These are phyloP conservation scores for Natrix natrix DNA, from an alignment of 2,797 vertebrate genomes.

Conservation along the genomic window DNA sequence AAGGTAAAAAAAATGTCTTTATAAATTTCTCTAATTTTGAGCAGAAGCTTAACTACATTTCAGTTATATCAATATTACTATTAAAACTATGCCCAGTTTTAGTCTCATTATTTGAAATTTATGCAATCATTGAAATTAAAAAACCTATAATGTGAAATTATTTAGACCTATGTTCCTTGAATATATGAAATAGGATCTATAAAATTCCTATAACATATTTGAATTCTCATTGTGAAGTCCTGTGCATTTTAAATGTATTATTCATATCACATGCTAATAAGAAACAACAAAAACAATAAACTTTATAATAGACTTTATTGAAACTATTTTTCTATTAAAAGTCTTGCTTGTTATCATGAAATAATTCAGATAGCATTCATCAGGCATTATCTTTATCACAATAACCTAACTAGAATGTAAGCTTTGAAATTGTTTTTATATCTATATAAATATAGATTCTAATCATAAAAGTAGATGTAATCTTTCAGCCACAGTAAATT, in stretches of 20 bases:
- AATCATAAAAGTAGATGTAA: constrained; percentile 56
- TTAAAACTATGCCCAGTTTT: not conserved
- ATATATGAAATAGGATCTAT: not conserved
- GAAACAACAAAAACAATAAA: not conserved
- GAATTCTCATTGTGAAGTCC: not conserved
- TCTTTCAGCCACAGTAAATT: constrained; percentile 52
- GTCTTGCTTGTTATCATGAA: constrained; percentile 11
- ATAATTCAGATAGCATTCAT: constrained; percentile 21
- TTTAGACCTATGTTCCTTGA: not conserved
- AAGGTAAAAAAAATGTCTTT: not conserved
- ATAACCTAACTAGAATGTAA: constrained; percentile 46
- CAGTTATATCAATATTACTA: not conserved
- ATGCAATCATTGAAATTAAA: not conserved
- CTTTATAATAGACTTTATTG: not conserved
- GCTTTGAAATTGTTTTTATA: constrained; percentile 43
- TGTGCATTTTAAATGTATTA: not conserved
- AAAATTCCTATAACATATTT: constrained; percentile 13
- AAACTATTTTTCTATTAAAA: constrained; percentile 18
- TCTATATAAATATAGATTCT: not conserved
- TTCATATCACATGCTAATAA: not conserved
- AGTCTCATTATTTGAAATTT: not conserved
- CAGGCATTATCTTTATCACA: constrained; percentile 34
- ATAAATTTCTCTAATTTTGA: not conserved
- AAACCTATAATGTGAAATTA: not conserved
- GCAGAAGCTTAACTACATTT: not conserved